phyloP scores from a whole-genome alignment of 2,797 vertebrate genomes.

The Kryptopterus vitreolus region DNA sequence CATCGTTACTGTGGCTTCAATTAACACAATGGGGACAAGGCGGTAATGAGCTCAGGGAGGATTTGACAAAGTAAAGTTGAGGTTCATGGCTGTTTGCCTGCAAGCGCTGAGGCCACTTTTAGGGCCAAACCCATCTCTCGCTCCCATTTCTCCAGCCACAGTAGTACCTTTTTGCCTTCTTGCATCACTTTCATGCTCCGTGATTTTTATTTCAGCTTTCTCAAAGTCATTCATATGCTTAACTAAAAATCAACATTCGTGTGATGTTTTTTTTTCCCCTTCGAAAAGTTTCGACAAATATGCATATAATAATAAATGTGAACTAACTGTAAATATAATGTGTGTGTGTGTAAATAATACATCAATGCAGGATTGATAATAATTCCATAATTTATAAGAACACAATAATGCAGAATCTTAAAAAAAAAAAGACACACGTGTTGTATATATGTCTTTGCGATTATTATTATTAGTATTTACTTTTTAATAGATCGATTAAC shows the following conservation, averaged over 20 bases:
- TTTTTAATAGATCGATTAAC: too few relatives aligned
- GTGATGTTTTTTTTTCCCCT: not conserved
- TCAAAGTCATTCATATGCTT: not conserved
- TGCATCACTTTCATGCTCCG: conserved; percentile 22
- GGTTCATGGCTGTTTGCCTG: conserved; percentile 64
- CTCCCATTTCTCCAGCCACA: conserved; percentile 60
- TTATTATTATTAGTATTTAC: too few relatives aligned
- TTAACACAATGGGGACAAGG: conserved; percentile 74
- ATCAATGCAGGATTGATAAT: too few relatives aligned
- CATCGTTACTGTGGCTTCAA: conserved; percentile 75
- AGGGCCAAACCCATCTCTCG: conserved; percentile 64
- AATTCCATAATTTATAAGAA: too few relatives aligned
- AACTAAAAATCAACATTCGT: not conserved
- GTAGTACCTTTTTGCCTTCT: conserved; percentile 38
- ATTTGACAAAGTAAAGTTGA: conserved; percentile 69
- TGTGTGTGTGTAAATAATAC: too few relatives aligned
- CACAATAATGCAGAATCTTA: too few relatives aligned
- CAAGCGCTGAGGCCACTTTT: conserved; percentile 61
- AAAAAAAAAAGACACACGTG: too few relatives aligned
- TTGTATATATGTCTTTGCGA: too few relatives aligned
- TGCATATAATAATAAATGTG: not conserved
- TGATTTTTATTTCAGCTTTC: not conserved
- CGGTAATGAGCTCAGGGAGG: conserved; percentile 69
- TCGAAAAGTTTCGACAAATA: too few relatives aligned
- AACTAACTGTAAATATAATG: too few relatives aligned